A percentile compares a stretch with the other conserved stretches of the same genome.
These are phyloP conservation scores for Orgyia antiqua DNA, from an alignment of 2,888 invertebrate genomes.

Conservation along the genomic window DNA sequence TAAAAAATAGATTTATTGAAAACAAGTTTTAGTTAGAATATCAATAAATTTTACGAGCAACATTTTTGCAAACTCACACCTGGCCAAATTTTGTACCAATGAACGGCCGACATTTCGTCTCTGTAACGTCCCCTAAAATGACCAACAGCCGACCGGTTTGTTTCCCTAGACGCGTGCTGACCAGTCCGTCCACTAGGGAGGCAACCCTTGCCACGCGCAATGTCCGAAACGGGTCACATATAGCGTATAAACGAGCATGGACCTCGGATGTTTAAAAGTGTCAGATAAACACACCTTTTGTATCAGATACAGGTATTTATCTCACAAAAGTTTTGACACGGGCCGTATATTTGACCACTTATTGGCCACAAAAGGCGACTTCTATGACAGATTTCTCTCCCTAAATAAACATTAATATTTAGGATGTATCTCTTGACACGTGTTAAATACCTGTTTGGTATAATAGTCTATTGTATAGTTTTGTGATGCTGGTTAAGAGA, in stretches of 20 bases:
- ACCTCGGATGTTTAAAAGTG: constrained; percentile 65
- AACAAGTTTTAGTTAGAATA: too few species aligned
- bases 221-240: constrained; percentile 36
- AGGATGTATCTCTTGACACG: constrained; percentile 50
- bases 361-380: constrained; percentile 49
- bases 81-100: constrained; percentile 52
- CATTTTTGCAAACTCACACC: constrained; percentile 42
- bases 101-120: constrained; percentile 14
- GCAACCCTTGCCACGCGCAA: constrained; percentile 33
- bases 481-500: constrained; percentile 48
- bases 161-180: constrained; percentile 48
- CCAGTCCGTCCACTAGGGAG: constrained; percentile 36
- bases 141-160: constrained; percentile 70
- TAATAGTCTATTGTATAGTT: constrained; percentile 39
- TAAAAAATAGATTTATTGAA: too few species aligned
- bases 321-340: constrained; percentile 62
- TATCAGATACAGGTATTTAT: constrained; percentile 57
- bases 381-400: constrained; percentile 62
- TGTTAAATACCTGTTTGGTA: constrained; percentile 53
- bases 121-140: constrained; percentile 37
- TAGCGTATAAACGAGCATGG: constrained; percentile 59
- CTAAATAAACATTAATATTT: constrained; percentile 50
- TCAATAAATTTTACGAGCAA: constrained; percentile 6
- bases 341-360: constrained; percentile 62
- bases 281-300: constrained; percentile 59